Evolutionary conservation across 2,113 vertebrate genomes (phyloP), one percentile per base, ranked within the genome.

Genomic region (Tragelaphus buxtoni): DNA sequence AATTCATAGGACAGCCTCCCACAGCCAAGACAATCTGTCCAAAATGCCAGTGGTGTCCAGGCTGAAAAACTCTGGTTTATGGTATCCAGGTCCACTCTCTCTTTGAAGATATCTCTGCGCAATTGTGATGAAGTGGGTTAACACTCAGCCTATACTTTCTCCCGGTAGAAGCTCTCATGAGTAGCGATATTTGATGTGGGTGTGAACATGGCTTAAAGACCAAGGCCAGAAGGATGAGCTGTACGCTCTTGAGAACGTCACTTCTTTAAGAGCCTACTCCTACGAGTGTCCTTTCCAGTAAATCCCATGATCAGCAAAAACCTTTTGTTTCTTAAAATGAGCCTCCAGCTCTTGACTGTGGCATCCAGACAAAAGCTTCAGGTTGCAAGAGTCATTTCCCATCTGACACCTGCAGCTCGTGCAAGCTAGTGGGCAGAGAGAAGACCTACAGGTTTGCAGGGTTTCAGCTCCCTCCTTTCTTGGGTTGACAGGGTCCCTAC

Each of bases 401-500:
- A 5, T 5, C 51, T 56, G 61, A 42, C 7, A 63, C 18, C 32
- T 35, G 17, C 14, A 53, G 49, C 28, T 60, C 5, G 1, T 2
- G 9, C 22, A 30, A 24, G 22, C 11, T 13, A 55, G 56, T 32
- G 4, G 55, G 63, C 26, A 18, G 35, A 65, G 39, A 53, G 39
- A 56, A 35, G 5, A 35, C 20, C 1, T 14, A 45, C 18, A 39
- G 0, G 18, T 80, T 9, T 85, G 24, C 2, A 76, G 45, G n/a
- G 18, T 9, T 39, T 16, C 32, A 45, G 28, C 16, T 4, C 53
- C 32, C 35, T 90, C 35, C 30, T 56, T 56, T 30, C 28, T 55
- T 4, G 10, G 30, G 20, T 0, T 13, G 6, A 17, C 0, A 30
- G 28, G 28, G 17, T 0, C 8, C 30, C 6, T 24, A 79, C 1